phyloP scores from a whole-genome alignment of 2,888 invertebrate genomes.

The Cataglyphis albicans region DNA sequence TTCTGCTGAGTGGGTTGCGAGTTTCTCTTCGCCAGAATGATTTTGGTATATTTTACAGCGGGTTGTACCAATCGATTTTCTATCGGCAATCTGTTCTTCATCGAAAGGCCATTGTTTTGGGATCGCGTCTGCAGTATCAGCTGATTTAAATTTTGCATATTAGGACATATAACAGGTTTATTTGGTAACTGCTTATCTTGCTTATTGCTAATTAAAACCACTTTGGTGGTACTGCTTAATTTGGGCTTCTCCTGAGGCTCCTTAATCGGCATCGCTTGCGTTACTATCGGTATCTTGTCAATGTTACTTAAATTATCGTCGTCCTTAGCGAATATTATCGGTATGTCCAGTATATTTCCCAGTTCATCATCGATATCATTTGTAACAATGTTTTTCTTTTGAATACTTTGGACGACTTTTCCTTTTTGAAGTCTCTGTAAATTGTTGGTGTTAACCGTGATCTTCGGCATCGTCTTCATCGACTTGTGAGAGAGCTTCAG shows the following conservation, averaged over 20 bases:
- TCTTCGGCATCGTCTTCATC: slow-evolving; percentile 78
- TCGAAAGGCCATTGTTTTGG: slow-evolving; percentile 60
- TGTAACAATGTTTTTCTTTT: slow-evolving; percentile 68
- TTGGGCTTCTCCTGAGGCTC: slow-evolving; percentile 69
- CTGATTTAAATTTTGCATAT: slow-evolving; percentile 71
- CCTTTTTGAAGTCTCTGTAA: slow-evolving; percentile 69
- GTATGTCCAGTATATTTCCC: slow-evolving; percentile 89
- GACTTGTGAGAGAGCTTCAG: slow-evolving; percentile 73
- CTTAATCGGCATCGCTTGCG: slow-evolving; percentile 67
- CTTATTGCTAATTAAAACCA: slow-evolving; percentile 83
- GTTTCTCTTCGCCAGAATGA: slow-evolving; percentile 86
- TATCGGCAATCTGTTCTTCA: slow-evolving; percentile 65
- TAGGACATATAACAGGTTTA: slow-evolving; percentile 73
- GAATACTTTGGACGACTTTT: slow-evolving; percentile 60
- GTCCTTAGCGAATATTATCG: slow-evolving; percentile 90
- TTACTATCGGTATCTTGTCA: slow-evolving; percentile 73
- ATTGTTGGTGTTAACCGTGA: slow-evolving; percentile 77
- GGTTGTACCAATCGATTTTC: slow-evolving; percentile 74
- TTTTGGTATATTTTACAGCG: slow-evolving; percentile 86
- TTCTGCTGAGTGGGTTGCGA: slow-evolving; percentile 66
- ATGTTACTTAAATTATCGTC: slow-evolving; percentile 85
- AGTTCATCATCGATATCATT: slow-evolving; percentile 81
- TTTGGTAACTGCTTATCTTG: slow-evolving; percentile 76
- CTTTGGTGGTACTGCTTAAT: slow-evolving; percentile 78
- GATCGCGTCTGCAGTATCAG: slow-evolving; percentile 73